Evolutionary conservation across 2,113 vertebrate species (phyloP), one percentile per base, ranked within the genome.

Genomic region (Xiphorhynchus elegans): DNA sequence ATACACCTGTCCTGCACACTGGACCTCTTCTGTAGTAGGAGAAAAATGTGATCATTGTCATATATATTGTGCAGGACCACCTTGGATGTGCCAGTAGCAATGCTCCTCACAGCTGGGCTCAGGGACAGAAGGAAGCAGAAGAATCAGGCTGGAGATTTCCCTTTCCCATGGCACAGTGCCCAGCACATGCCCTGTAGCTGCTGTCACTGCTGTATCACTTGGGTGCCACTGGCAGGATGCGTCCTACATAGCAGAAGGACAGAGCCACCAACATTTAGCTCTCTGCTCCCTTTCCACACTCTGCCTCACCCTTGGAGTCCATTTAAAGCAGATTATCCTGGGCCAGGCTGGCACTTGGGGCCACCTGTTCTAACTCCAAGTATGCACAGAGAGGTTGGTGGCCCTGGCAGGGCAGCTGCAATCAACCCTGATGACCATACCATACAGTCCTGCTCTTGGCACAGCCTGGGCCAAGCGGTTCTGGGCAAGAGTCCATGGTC

Each of bases 41-140:
- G 28, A 50, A 77, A 68, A 77, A 63, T 68, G 24, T 87, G 40
- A 79, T 87, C 49, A 46, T 8, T 85, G 39, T 40, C 46, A 85
- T 29, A 25, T 2, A 55, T 8, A 13, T 10, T 79, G 29, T 49
- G 23, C 29, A 42, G 67, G 67, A 78, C 26, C 5, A 1, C 9
- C 37, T 73, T 10, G 60, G 37, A 69, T 37, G n/a, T 31, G 47
- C 25, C 58, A 58, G 68, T 35, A 62, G 18, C 25, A 50, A 49
- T 0, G 0, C 4, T 44, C 10, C 58, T 64, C 8, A 7, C 4
- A 11, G 40, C 46, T 3, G 3, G 40, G 53, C 11, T 68, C 35
- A 60, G 47, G 35, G 21, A 42, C 37, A 67, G 59, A 28, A 85
- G 29, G 29, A 18, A 76, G 15, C 37, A 76, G 67, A 76, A 64